These are phyloP conservation scores for Hippopotamus amphibius DNA, from an alignment of 2,113 vertebrate species.

Conservation along the genomic window DNA sequence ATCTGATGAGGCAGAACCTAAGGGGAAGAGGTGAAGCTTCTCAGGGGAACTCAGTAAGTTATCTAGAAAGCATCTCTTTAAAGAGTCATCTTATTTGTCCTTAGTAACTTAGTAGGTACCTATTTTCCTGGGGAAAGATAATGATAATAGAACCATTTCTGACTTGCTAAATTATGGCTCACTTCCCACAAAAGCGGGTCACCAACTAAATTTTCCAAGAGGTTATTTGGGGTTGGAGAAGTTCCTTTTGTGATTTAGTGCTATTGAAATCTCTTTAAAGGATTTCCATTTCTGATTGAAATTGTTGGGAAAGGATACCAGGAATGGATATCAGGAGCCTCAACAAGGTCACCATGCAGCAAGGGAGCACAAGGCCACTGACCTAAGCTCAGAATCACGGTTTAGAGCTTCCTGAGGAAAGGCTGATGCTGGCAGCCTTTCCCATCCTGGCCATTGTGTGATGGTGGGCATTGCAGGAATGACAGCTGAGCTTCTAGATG, in stretches of 20 bases:
- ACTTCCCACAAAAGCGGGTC: neutral
- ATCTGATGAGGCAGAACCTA: neutral
- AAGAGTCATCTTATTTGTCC: neutral
- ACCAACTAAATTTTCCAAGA: neutral
- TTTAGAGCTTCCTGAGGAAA: neutral
- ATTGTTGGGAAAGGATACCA: neutral
- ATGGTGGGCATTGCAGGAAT: neutral
- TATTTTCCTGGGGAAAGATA: neutral
- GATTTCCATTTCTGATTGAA: neutral
- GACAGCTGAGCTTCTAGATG: neutral
- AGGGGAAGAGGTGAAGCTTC: neutral
- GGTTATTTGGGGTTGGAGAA: neutral
- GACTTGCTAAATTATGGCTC: neutral
- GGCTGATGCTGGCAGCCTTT: neutral
- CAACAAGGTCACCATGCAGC: neutral
- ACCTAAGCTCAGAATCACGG: neutral
- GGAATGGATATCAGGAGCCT: neutral
- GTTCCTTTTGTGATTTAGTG: neutral
- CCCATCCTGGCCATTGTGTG: neutral
- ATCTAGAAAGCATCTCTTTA: neutral
- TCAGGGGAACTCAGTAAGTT: neutral
- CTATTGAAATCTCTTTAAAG: neutral
- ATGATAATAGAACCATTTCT: neutral
- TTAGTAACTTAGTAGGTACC: neutral
- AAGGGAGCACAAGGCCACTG: neutral